Percentiles rank a stretch among this genome's conserved stretches.
Evolutionary conservation across 2,888 invertebrate genomes (phyloP).

Genomic region (Campoplex nolae): DNA sequence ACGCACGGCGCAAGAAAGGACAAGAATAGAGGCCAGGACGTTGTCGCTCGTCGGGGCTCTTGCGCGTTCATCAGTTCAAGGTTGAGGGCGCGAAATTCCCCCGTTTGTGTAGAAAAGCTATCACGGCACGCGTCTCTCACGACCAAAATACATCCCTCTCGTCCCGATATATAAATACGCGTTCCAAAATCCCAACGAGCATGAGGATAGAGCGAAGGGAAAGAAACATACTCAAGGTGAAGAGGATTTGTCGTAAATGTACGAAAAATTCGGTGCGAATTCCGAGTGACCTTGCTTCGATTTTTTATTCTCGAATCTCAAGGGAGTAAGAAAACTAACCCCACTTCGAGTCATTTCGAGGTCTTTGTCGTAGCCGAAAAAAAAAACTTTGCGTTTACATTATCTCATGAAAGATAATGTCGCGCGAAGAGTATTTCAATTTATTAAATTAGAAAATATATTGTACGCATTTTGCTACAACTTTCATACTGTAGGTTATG

Average conservation of each 20-base stretch:
- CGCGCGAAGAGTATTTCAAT: conserved; percentile 5
- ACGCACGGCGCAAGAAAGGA: conserved; percentile 37
- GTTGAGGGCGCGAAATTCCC: conserved; percentile 77
- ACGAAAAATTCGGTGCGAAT: conserved; percentile 68
- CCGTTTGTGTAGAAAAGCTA: conserved; percentile 48
- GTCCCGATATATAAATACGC: conserved; percentile 78
- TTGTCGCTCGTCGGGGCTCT: conserved; percentile 61
- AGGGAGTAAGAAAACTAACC: conserved; percentile 3
- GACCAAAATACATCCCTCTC: conserved; percentile 80
- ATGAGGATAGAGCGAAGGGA: conserved; percentile 39
- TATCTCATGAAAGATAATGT: not conserved
- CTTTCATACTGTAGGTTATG: not conserved
- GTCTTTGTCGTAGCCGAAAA: not conserved
- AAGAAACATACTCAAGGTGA: conserved; percentile 48
- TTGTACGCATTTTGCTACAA: not conserved
- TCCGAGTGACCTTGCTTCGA: conserved; percentile 74
- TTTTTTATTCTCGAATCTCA: conserved; percentile 33
- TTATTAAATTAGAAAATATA: conserved; percentile 5
- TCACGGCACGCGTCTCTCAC: conserved; percentile 59
- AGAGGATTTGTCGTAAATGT: conserved; percentile 54
- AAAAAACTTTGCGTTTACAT: not conserved
- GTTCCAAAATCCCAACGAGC: conserved; percentile 59
- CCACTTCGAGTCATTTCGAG: conserved; percentile 6
- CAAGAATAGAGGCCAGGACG: conserved; percentile 71
- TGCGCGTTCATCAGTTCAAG: conserved; percentile 82